phyloP scores from a whole-genome alignment of 2,888 invertebrate species.

The Globia sparganii region DNA sequence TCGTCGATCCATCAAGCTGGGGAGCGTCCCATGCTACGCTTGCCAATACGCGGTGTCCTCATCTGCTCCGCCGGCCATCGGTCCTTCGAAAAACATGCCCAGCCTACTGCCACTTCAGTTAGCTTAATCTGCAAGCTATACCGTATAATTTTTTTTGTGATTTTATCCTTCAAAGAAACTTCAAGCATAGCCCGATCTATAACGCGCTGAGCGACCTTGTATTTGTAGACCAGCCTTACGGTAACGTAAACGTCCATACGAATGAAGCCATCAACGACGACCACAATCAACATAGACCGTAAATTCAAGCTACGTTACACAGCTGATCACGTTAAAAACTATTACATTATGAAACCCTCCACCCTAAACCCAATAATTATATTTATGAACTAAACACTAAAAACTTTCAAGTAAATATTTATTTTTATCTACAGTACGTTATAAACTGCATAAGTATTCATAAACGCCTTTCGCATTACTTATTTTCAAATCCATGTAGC shows the following conservation, averaged over 20 bases:
- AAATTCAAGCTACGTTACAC: background rate
- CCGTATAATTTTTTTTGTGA: no score
- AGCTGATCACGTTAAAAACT: background rate
- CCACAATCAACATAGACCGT: background rate
- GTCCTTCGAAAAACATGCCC: no score
- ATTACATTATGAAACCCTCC: background rate
- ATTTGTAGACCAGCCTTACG: no score
- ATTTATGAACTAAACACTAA: constrained; percentile 19
- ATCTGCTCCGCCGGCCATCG: no score
- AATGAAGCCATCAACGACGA: constrained; percentile 9
- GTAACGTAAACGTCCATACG: background rate
- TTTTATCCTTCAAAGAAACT: no score
- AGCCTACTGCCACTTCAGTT: no score
- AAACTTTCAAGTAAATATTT: background rate
- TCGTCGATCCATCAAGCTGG: no score
- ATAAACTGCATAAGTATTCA: background rate
- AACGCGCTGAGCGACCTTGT: no score
- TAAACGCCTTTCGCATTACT: constrained; percentile 4
- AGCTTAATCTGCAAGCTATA: no score
- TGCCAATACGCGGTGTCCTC: no score
- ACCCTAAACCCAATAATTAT: constrained; percentile 14
- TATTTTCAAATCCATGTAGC: constrained; percentile 23
- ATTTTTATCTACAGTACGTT: constrained; percentile 21
- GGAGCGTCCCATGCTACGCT: no score
- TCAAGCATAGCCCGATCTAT: no score